Evolutionary conservation across 2,888 invertebrate species (phyloP), one percentile per base, ranked within the genome.

Genomic region (Hirtodrosophila confusa): DNA sequence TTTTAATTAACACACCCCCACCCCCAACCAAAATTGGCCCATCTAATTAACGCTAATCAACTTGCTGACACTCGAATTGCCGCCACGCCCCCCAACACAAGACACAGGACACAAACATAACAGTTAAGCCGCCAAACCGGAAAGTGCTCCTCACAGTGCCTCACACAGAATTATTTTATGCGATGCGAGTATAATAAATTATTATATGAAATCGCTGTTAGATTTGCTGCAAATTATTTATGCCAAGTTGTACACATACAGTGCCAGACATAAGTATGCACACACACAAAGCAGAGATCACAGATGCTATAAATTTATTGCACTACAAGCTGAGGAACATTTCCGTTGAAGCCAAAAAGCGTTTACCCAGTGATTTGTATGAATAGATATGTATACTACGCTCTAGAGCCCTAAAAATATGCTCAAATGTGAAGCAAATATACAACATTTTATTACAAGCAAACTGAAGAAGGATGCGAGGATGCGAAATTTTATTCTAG

Each of bases 21-120:
- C 7, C 4, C 36, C 23, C 5, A 43, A 29, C 17, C 8, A 31
- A 43, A 36, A 37, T 45, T 37, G 49, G 63, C 60, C 71, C 68
- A 62, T 60, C 78, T 77, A 80, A 80, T 80, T 80, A 80, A 77
- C 66, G 75, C 75, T 80, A 83, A 80, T 83, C 79, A 80, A 83
- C 65, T 80, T 67, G 71, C 63, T 67, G 71, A 75, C 75, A 74
- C 75, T 75, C 70, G 57, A 69, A 65, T 69, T 54, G 69, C 47
- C 36, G 48, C 47, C 64, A 37, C 27, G 12, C 35, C 50, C 45
- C 9, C 10, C 10, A 27, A 17, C 29, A 40, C 29, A 17, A 17
- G 17, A 17, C 17, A 17, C n/a, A 24, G 45, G 39, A 53, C 36
- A 51, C 10, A 64, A 47, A 55, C 44, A 73, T 31, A 57, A 44